Conservation (phyloP, 1,140 invertebrate genomes). For the Dufourea novaeangliae region DNA sequence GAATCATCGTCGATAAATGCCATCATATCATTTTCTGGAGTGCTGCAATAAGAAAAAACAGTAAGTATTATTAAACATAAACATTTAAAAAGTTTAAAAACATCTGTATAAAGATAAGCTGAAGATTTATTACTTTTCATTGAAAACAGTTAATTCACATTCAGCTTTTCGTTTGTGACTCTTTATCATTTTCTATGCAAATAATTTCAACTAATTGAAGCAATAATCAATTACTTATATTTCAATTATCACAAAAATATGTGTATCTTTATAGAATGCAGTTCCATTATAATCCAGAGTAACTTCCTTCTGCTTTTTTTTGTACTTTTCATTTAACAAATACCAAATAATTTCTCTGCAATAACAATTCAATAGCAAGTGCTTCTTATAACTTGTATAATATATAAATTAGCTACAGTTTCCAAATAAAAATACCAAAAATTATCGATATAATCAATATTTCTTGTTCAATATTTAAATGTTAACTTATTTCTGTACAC, state of each 20-base stretch:
- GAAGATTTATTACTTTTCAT: neutral
- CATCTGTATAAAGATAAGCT: neutral
- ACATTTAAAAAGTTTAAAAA: neutral
- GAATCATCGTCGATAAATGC: constrained; percentile 82
- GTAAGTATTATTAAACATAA: neutral
- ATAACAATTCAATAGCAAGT: neutral
- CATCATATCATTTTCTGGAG: constrained; percentile 80
- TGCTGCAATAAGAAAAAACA: constrained; percentile 65
- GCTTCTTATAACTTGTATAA: neutral
- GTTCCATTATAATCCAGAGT: neutral
- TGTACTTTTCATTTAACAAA: neutral
- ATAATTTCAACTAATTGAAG: neutral
- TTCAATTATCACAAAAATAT: neutral
- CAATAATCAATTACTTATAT: neutral
- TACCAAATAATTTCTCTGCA: neutral
- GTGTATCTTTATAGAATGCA: neutral
- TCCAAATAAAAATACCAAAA: neutral
- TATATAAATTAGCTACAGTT: neutral
- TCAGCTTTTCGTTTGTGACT: neutral
- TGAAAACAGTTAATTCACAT: neutral
- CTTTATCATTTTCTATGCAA: neutral
- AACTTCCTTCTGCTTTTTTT: no score
- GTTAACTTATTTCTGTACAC: neutral
- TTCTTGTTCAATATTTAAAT: neutral
- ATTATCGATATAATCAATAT: no score